Base-by-base conservation (phyloP, 2,888 invertebrate species). In the Malacosoma neustria region DNA sequence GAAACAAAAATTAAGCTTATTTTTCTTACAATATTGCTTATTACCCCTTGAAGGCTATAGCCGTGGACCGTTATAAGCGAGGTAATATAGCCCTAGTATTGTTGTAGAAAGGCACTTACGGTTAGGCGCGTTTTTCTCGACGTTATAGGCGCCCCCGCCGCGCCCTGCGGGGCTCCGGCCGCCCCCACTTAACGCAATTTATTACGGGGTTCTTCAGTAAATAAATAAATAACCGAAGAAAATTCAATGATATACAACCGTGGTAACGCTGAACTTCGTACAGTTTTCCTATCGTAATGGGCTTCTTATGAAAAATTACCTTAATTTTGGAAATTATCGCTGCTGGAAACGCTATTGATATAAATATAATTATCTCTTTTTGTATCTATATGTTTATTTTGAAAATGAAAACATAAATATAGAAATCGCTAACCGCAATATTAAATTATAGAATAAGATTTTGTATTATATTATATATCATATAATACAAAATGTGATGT, bases 181-280 rank as follows among this genome's bases (percentile, higher is more conserved):
- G 72, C 79, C 84, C 82, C 80, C 84, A 85, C 84, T 85, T 85
- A 84, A 81, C 77, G 69, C 82, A 84, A 85, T 85, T 84, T 85
- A 85, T 85, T 76, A 68, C 70, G 58, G 64, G 74, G 72, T 74
- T 81, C 81, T 73, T 84, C 82, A 84, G 84, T 85, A 85, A 85
- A 84, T 81, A 82, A 79, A 81, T 84, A 81, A 82, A 82, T 80
- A 81, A 73, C 70, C 66, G 63, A 74, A 65, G 82, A 81, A 82
- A 84, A 84, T 84, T 85, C 81, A 75, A 81, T 84, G 74, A 82
- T 75, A 82, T 73, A 82, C 68, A 72, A 61, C 71, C 63, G 48
- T 52, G 51, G 46, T 47, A 37, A 58, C 66, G 66, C 68, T n/a
- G 69, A 65, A 65, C 63, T 60, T 60, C 49, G 55, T 42, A 40